phyloP scores from a whole-genome alignment of 2,113 vertebrate species.

The Uria lomvia region DNA sequence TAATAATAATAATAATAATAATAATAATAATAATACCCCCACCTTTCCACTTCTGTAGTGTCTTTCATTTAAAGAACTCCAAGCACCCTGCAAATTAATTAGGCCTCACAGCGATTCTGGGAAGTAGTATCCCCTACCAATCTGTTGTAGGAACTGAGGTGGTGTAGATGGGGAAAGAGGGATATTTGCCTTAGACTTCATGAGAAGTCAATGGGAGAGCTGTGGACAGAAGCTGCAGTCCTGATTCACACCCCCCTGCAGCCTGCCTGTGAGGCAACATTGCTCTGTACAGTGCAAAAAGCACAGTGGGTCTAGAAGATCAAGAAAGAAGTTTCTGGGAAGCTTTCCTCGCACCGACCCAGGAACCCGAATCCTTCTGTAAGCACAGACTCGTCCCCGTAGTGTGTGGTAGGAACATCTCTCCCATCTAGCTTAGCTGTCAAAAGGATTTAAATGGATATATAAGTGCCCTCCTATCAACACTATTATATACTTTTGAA shows the following conservation, averaged over 20 bases:
- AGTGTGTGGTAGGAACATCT: not conserved
- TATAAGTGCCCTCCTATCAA: not conserved
- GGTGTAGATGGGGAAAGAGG: not conserved
- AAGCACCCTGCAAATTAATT: not conserved
- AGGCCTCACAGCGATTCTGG: not conserved
- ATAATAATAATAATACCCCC: not conserved
- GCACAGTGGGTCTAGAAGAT: not conserved
- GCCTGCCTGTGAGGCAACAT: not conserved
- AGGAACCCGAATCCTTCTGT: rapidly evolving
- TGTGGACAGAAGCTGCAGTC: not conserved
- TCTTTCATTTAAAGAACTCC: not conserved
- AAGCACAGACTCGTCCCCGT: not conserved
- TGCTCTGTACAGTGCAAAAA: not conserved
- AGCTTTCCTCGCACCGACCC: rapidly evolving
- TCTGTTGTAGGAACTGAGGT: not conserved
- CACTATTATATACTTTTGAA: not conserved
- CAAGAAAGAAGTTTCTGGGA: not conserved
- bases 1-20: not conserved
- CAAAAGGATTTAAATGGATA: not conserved
- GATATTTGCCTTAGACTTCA: not conserved
- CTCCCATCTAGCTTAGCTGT: not conserved
- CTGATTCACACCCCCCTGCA: not conserved
- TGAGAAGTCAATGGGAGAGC: not conserved
- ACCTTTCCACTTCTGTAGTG: not conserved
- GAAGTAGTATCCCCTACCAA: not conserved